Evolutionary conservation across 1,140 invertebrate genomes (phyloP), one percentile per base, ranked within the genome.

Genomic region (Helicoverpa zea): DNA sequence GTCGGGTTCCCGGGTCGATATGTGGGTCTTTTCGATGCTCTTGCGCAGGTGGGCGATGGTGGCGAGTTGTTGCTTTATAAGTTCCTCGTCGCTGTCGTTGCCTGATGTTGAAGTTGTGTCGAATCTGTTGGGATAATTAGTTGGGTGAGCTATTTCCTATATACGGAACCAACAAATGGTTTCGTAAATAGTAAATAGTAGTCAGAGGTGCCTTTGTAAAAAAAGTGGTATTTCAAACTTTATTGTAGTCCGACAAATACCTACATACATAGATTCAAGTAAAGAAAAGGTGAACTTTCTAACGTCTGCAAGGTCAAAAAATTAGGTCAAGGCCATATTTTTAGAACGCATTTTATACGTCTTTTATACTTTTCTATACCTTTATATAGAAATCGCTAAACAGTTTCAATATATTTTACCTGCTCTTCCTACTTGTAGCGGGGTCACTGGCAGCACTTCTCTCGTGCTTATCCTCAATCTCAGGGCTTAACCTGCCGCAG

Each of bases 391-490:
- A 35, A 2, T 30, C 2, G 4, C 2, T 30, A 30, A 30, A 30
- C 2, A 30, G 30, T 30, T 2, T 2, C 4, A 2, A 2, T 30
- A 16, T 23, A n/a, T 85, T 84, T 47, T n/a, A 94, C 94, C 92
- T 92, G 83, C 92, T 92, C 82, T 95, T 95, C 83, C 92, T 92
- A 73, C 94, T 94, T 58, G 96, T 95, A 52, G 96, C 95, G 0
- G 96, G 96, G 87, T 96, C 96, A 83, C 96, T 97, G 3, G 96
- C 95, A 1, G 95, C 96, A 76, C 95, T 96, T 80, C 95, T 94
- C 79, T 97, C 96, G 47, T 94, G 89, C 79, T 94, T 95, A 16
- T 95, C 90, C 61, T 94, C 94, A 47, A 95, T 95, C 78, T 95
- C 96, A n/a, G 95, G 95, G 75, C 94, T 95, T 30, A 95, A 90